These are phyloP conservation scores for Halcyon smyrnensis DNA, from an alignment of 2,797 vertebrate species.

Conservation along the genomic window DNA sequence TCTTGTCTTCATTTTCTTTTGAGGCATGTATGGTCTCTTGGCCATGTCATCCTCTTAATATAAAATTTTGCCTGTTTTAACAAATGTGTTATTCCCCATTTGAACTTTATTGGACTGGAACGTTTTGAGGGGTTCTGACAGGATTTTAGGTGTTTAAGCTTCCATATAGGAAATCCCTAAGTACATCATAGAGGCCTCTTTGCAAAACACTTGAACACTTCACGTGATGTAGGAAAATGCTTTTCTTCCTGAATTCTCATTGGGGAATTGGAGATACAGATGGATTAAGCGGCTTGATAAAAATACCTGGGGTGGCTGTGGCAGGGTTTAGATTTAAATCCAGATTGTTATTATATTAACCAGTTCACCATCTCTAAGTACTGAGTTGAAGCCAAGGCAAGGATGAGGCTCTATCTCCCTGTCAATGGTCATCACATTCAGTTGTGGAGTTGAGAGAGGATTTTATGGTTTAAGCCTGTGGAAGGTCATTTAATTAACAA, in stretches of 20 bases:
- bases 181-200: constrained; percentile 9
- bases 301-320: background rate
- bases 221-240: constrained; percentile 1
- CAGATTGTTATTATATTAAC: background rate
- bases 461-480: background rate
- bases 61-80: constrained; percentile 30
- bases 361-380: background rate
- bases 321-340: background rate
- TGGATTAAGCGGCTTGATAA: background rate
- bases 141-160: constrained; percentile 47
- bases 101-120: constrained; percentile 58
- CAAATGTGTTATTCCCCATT: constrained; percentile 59
- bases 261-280: background rate
- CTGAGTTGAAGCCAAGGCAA: background rate
- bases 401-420: background rate
- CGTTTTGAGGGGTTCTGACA: constrained; percentile 50
- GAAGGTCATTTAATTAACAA: background rate
- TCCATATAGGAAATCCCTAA: constrained; percentile 58
- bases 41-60: constrained; percentile 49
- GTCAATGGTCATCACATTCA: background rate
- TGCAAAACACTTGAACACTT: constrained; percentile 22
- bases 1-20: constrained; percentile 60
- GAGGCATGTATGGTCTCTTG: constrained; percentile 27
- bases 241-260: background rate
- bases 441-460: background rate